phyloP scores from a whole-genome alignment of 2,888 invertebrate species.

The Perizoma affinitatum region DNA sequence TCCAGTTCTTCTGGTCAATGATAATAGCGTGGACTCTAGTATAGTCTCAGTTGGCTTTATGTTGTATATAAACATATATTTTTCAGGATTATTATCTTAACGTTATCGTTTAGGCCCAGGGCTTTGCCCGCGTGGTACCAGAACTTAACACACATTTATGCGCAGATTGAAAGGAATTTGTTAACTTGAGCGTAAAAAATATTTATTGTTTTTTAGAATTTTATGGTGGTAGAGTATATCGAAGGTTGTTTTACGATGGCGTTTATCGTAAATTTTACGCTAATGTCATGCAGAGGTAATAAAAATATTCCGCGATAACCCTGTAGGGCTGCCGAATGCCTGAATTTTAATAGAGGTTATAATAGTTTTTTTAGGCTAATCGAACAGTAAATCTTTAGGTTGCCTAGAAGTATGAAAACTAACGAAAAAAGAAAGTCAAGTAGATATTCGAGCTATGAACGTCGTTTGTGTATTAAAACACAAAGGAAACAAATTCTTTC shows the following conservation, averaged over 20 bases:
- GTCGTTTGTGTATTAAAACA: too few relatives aligned
- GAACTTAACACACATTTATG: conserved; percentile 43
- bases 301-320: conserved; percentile 47
- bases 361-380: too few relatives aligned
- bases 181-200: conserved; percentile 35
- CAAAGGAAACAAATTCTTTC: too few relatives aligned
- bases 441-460: too few relatives aligned
- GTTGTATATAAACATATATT: too few relatives aligned
- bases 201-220: conserved; percentile 46
- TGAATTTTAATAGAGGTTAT: neutral
- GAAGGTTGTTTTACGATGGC: conserved; percentile 44
- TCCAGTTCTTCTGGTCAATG: too few relatives aligned
- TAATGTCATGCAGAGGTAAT: conserved; percentile 45
- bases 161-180: conserved; percentile 45
- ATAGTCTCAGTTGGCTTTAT: too few relatives aligned
- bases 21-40: too few relatives aligned
- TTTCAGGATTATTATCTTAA: too few relatives aligned
- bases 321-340: conserved; percentile 3
- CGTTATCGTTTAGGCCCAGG: conserved; percentile 24
- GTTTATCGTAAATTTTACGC: conserved; percentile 54
- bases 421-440: too few relatives aligned
- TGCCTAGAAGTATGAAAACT: too few relatives aligned
- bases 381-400: too few relatives aligned
- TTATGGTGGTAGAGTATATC: conserved; percentile 44
- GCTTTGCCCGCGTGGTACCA: conserved; percentile 41